Conservation (phyloP, 2,113 vertebrate species). For the Peromyscus maniculatus region DNA sequence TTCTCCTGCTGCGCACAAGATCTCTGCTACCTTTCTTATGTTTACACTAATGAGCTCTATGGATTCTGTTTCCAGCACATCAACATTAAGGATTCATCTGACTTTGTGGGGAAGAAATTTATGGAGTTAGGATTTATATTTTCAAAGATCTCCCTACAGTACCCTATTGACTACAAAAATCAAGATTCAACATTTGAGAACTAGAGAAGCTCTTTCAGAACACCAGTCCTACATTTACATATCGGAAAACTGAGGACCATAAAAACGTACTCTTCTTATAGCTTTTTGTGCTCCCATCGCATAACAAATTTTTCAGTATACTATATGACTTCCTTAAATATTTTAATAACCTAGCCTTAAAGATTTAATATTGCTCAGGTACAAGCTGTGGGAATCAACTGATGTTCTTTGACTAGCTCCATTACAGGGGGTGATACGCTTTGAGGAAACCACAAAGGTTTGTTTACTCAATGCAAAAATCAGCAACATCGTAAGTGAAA, state of each 20-base stretch:
- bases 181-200: neutral
- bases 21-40: neutral
- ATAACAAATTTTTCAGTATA: neutral
- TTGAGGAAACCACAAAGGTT: neutral
- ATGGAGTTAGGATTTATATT: neutral
- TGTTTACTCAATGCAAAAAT: slow-evolving; percentile 33
- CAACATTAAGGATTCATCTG: neutral
- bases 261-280: neutral
- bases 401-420: neutral
- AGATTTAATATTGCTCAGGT: neutral
- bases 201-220: neutral
- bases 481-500: neutral
- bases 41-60: neutral
- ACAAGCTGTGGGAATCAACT: neutral
- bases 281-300: neutral
- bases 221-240: neutral
- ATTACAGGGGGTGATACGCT: neutral
- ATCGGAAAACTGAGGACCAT: neutral
- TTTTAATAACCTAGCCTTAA: neutral
- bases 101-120: neutral
- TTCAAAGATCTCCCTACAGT: neutral
- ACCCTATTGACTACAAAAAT: neutral
- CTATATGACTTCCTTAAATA: neutral
- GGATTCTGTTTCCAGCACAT: neutral
- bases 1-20: neutral